phyloP scores from a whole-genome alignment of 1,140 invertebrate species.

The Heliconius melpomene region DNA sequence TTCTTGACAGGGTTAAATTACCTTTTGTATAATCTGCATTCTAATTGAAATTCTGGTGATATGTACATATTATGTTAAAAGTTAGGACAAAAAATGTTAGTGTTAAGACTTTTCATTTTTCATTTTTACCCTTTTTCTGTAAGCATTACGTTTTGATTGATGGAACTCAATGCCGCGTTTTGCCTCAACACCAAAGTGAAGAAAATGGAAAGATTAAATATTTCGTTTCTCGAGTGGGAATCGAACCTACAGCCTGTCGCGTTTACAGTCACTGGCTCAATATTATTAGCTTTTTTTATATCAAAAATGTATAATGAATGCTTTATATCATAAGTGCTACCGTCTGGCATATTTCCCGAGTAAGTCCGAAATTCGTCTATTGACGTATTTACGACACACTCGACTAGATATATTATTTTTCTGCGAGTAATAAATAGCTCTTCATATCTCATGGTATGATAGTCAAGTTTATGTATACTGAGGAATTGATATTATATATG shows the following conservation, averaged over 20 bases:
- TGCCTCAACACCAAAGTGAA: too few species aligned
- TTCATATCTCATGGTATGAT: not conserved
- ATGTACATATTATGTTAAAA: not conserved
- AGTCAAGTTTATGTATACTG: not conserved
- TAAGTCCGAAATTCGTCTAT: not conserved
- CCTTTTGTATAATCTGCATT: not conserved
- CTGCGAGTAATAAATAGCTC: slow-evolving; percentile 1
- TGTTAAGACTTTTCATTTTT: too few species aligned
- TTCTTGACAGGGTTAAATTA: slow-evolving; percentile 6
- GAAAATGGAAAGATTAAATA: too few species aligned
- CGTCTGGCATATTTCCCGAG: not conserved
- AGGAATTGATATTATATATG: not conserved
- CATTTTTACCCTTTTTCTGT: too few species aligned
- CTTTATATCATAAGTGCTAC: not conserved
- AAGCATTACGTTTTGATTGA: too few species aligned
- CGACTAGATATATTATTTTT: slow-evolving; percentile 7
- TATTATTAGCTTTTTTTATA: not conserved
- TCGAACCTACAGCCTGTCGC: too few species aligned
- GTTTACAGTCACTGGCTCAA: too few species aligned
- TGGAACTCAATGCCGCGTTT: too few species aligned
- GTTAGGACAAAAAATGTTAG: not conserved
- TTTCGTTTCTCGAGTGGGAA: too few species aligned
- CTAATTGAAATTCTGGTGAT: not conserved
- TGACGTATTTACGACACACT: slow-evolving; percentile 8
- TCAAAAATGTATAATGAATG: not conserved